These are phyloP conservation scores for Drosophila stalkeri DNA, from an alignment of 2,888 invertebrate species.

Conservation along the genomic window DNA sequence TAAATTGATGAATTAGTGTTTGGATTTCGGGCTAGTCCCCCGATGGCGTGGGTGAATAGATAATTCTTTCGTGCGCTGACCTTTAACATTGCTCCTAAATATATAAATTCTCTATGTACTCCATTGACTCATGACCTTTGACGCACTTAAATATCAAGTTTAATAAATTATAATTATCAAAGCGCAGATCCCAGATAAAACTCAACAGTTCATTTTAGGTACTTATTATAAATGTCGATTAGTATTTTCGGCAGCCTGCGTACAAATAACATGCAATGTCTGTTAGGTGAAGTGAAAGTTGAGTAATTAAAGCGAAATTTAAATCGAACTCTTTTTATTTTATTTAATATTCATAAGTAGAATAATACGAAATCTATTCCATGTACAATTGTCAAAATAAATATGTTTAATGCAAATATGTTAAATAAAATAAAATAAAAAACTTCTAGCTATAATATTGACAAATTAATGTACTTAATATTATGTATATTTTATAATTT, in stretches of 20 bases:
- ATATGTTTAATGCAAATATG: too few relatives aligned
- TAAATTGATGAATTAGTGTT: conserved; percentile 70
- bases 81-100: conserved; percentile 9
- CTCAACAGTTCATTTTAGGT: not conserved
- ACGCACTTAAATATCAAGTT: not conserved
- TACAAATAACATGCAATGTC: not conserved
- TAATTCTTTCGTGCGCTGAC: conserved; percentile 18
- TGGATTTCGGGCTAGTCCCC: conserved; percentile 31
- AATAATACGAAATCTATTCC: too few relatives aligned
- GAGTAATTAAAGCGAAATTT: not conserved
- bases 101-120: not conserved
- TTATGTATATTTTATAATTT: too few relatives aligned
- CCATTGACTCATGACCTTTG: conserved; percentile 21
- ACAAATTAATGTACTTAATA: too few relatives aligned
- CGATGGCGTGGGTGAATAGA: conserved; percentile 4
- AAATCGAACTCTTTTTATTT: not conserved
- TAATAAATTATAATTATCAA: conserved; percentile 1
- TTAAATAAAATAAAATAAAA: too few relatives aligned
- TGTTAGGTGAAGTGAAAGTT: not conserved
- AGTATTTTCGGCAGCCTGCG: not conserved
- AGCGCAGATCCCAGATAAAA: not conserved
- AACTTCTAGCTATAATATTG: too few relatives aligned
- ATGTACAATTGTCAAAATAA: too few relatives aligned
- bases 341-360: too few relatives aligned
- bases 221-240: not conserved